Conservation (phyloP, 2,113 vertebrate genomes). For the Pipra filicauda region DNA sequence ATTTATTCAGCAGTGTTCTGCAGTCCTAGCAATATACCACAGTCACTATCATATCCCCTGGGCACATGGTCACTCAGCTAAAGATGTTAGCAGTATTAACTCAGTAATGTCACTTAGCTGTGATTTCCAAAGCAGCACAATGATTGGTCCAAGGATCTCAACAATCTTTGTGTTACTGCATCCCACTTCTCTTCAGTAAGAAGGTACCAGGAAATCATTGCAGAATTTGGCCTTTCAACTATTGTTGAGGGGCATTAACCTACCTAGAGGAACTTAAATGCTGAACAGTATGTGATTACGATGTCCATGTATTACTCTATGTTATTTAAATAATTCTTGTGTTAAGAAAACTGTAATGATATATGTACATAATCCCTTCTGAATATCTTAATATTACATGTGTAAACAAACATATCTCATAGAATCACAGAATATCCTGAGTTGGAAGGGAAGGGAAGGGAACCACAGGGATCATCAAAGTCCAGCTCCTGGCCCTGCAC, state of each 20-base stretch:
- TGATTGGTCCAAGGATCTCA: background rate
- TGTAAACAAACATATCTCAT: background rate
- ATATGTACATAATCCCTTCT: background rate
- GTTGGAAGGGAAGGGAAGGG: background rate
- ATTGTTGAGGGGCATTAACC: background rate
- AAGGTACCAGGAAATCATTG: background rate
- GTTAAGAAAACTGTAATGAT: background rate
- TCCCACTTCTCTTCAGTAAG: background rate
- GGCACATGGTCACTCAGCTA: background rate
- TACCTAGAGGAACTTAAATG: background rate
- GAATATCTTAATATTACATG: background rate
- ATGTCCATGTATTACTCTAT: background rate
- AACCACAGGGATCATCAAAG: background rate
- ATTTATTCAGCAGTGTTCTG: background rate
- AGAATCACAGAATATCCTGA: background rate
- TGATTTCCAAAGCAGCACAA: background rate
- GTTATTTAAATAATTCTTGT: background rate
- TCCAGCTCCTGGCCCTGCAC: background rate
- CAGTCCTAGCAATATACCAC: background rate
- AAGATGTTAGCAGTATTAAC: background rate
- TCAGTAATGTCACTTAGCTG: background rate
- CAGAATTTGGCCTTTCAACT: background rate
- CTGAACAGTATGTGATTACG: background rate
- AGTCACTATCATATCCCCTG: background rate
- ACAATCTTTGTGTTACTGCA: background rate